Evolutionary conservation across 2,113 vertebrate genomes (phyloP).

Genomic region (Genyomyrus donnyi): DNA sequence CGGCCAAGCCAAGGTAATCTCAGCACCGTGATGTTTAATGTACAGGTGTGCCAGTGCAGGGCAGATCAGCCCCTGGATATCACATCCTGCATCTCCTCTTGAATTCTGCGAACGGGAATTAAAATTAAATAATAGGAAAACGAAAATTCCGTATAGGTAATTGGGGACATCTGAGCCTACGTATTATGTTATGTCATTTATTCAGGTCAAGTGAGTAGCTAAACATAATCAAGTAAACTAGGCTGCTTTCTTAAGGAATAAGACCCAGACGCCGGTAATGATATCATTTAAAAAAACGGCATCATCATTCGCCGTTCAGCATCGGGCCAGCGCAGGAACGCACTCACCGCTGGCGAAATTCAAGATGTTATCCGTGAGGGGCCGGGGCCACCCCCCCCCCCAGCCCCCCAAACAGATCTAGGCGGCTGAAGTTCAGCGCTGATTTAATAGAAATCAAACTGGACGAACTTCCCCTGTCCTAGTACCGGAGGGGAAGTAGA

Average conservation of each 20-base stretch:
- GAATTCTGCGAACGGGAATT: background rate
- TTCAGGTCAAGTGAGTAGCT: conserved; percentile 33
- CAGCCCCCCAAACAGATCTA: conserved; percentile 53
- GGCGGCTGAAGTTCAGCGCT: conserved; percentile 83
- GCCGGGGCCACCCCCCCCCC: too few relatives aligned
- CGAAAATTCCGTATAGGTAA: background rate
- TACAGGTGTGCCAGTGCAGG: background rate
- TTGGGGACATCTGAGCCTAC: background rate
- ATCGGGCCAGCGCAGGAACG: conserved; percentile 64
- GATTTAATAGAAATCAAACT: conserved; percentile 97
- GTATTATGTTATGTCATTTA: conserved; percentile 24
- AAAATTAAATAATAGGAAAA: background rate
- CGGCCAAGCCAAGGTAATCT: background rate
- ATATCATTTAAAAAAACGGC: conserved; percentile 46
- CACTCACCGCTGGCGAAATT: conserved; percentile 9
- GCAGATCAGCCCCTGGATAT: background rate
- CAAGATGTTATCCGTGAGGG: conserved; percentile 56
- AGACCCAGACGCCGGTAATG: conserved; percentile 43
- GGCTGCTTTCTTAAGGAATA: conserved; percentile 32
- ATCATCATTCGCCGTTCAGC: conserved; percentile 38
- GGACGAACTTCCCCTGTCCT: conserved; percentile 94
- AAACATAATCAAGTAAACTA: conserved; percentile 36
- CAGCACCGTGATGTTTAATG: background rate
- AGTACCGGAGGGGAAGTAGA: conserved; percentile 91
- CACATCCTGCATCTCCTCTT: background rate